Evolutionary conservation across 2,888 invertebrate genomes (phyloP), one percentile per base, ranked within the genome.

Genomic region (Tenthredo notha): DNA sequence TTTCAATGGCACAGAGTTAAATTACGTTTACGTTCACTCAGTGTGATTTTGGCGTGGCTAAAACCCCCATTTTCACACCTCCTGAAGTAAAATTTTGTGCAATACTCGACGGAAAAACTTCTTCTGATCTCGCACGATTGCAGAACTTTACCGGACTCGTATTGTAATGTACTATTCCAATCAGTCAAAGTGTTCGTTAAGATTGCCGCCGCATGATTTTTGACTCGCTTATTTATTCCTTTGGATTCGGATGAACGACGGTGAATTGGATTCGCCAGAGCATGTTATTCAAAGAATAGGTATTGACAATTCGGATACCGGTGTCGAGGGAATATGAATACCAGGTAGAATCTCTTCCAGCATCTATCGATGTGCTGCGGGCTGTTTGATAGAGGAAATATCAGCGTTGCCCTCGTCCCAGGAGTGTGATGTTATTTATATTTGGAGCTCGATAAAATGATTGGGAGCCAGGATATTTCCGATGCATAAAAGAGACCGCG

Each of bases 331-430:
- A 70, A 70, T 70, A 37, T 70, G 70, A 37, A 70, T n/a, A 50
- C n/a, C n/a, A 29, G 70, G 9, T 70, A n/a, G 37, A 70, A 70
- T 70, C 70, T 70, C 70, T 70, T 70, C 33, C 70, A 70, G 33
- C 37, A 70, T 70, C 70, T 70, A 70, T 70, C 70, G 70, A 70
- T 70, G 70, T 7, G 70, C 33, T 37, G 6, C 70, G 37, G 29
- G 70, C 33, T 29, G 33, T 70, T 70, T 70, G 70, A 70, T 29
- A 37, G 70, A 37, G 33, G 37, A 70, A 37, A 70, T 70, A 33
- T 37, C 70, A 6, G 70, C 37, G 29, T 37, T 70, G 70, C 37
- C 70, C 70, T 2, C n/a, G 33, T 70, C 70, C 70, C 70, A 70
- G 70, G 70, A 70, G 70, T 70, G 70, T 37, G 70, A 70, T 33